Evolutionary conservation across 1,140 invertebrate genomes (phyloP), one percentile per base, ranked within the genome.

Genomic region (Polyergus mexicanus): DNA sequence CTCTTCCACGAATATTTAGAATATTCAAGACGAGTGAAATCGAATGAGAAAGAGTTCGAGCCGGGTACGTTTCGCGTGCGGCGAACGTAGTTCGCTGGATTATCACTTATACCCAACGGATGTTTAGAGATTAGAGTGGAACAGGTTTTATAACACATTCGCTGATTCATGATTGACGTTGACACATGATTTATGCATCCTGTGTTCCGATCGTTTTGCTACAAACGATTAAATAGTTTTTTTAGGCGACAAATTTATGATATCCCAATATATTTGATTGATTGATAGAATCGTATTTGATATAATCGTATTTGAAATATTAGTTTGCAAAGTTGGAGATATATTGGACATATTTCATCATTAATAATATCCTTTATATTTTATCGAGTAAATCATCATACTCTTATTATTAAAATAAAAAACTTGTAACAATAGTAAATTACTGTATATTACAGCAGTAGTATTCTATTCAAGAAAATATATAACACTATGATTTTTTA

Each of bases 131-230:
- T 56, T 71, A 71, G 16, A 81, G 35, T 56, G 62, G 2, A 28
- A 32, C 19, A n/a, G 4, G 22, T 41, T 54, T 80, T 38, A 80
- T 16, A 80, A 56, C 47, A 16, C 35, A 16, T 68, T 2, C 7
- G 32, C 16, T 80, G 22, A 58, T 81, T 81, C 35, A 71, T 41
- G 65, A 80, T 80, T 54, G 32, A 81, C 25, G 16, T 81, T 10
- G 47, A 56, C 76, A 16, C 19, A 54, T 38, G 22, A 80, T 80
- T 58, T 71, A 56, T 69, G 4, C 11, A 1, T 56, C 16, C 3
- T 22, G 19, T 22, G 2, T 41, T 32, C 13, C 1, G 16, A 56
- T 81, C 1, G 16, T 68, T 69, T 69, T 16, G n/a, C n/a, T 25
- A n/a, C 16, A 69, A 54, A 69, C 4, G 7, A 56, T 71, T 51